phyloP scores from a whole-genome alignment of 2,113 vertebrate species.

The Aptenodytes patagonicus region DNA sequence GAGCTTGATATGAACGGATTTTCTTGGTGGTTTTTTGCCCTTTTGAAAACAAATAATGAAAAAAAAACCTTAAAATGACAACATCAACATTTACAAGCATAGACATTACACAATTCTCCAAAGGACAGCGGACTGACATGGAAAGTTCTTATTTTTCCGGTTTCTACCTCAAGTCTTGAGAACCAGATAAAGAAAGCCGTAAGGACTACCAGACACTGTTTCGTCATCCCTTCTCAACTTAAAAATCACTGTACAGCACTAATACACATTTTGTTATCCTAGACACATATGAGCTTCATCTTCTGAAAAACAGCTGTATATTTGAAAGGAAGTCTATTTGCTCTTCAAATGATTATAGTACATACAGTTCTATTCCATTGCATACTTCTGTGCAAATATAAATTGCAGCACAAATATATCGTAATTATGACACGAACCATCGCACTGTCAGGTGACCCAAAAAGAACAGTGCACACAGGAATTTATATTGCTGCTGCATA shows the following conservation, averaged over 20 bases:
- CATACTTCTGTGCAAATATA: not conserved
- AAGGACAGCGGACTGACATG: not conserved
- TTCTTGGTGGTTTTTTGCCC: not conserved
- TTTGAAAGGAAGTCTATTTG: not conserved
- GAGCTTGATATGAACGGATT: not conserved
- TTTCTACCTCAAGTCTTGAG: not conserved
- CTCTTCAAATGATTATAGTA: not conserved
- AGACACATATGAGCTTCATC: not conserved
- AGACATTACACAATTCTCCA: not conserved
- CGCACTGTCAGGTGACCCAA: not conserved
- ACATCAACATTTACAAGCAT: not conserved
- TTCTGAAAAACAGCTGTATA: not conserved
- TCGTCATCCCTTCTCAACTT: not conserved
- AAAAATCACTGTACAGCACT: not conserved
- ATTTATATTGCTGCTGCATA: constrained; percentile 34
- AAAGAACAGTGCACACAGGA: not conserved
- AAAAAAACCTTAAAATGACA: not conserved
- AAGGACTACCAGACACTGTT: not conserved
- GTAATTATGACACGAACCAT: not conserved
- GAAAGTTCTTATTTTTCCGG: not conserved
- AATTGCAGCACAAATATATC: not conserved
- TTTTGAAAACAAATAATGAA: not conserved
- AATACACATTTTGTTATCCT: not conserved
- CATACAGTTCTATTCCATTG: not conserved
- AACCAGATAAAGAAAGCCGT: not conserved